Evolutionary conservation across 2,113 vertebrate species (phyloP), one percentile per base, ranked within the genome.

Genomic region (Eupsittula cactorum): DNA sequence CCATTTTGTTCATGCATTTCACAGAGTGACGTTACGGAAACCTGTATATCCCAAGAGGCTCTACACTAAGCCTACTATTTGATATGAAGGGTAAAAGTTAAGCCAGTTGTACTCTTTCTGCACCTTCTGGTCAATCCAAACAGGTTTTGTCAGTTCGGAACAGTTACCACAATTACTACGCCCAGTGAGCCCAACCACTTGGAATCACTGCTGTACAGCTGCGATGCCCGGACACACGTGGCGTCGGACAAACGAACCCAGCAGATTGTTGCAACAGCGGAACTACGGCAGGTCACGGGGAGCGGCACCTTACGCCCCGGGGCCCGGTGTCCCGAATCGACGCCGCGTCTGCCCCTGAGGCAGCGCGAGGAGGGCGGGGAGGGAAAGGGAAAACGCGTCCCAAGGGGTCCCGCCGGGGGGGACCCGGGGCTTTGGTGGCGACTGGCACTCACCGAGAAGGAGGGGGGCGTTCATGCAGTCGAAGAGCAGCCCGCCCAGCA

Each of bases 401-500:
- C 14, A 18, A 23, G 20, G 20, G 33, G 10, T n/a, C 57, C 57
- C 13, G 33, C 33, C 55, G 20, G 33, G 55, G 55, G 12, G 31
- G 12, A 2, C 28, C 16, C 28, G 52, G 52, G 17, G 18, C 13
- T 55, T 21, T 21, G 13, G 8, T 20, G 33, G 55, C 19, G 31
- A 20, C 8, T 9, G 55, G 83, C 70, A 97, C 98, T 98, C 98
- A 99, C 99, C 99, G 21, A 99, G 96, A 83, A 99, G 98, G 7
- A 99, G 97, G 25, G 98, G 92, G 11, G 98, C 98, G 96, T 99
- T 98, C 97, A 98, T 95, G 84, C 64, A 97, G 91, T 99, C 99
- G 60, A 99, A 98, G 60, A 99, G 98, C 55, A 98, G 21, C 37
- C 99, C 99, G 13, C 98, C 99, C 18, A 99, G 3, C 62, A 99